Evolutionary conservation across 2,888 invertebrate genomes (phyloP).

Genomic region (Leptopilina myrica): DNA sequence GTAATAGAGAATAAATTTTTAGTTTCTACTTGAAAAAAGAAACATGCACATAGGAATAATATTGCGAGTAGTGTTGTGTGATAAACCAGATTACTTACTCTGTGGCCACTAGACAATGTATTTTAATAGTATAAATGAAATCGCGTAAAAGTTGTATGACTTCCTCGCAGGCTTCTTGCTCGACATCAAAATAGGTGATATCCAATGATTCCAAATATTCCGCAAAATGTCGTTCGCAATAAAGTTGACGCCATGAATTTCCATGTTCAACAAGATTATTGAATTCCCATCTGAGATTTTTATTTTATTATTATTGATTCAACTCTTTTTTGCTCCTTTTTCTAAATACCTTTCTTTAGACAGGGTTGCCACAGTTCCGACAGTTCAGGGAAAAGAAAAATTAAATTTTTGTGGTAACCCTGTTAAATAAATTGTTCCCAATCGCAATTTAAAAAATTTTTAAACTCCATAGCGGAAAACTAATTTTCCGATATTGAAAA

Average conservation of each 20-base stretch:
- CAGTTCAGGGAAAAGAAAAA: too few relatives aligned
- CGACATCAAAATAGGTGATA: constrained; percentile 61
- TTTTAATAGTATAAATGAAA: constrained; percentile 60
- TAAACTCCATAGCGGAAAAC: too few relatives aligned
- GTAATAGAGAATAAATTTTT: too few relatives aligned
- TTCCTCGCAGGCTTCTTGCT: constrained; percentile 60
- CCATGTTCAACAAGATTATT: constrained; percentile 65
- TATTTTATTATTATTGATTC: too few relatives aligned
- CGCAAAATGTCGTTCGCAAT: constrained; percentile 72
- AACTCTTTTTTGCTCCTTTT: background rate
- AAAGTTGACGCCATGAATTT: constrained; percentile 71
- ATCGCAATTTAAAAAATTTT: too few relatives aligned
- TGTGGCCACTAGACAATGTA: constrained; percentile 65
- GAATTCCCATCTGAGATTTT: constrained; percentile 64
- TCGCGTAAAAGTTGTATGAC: constrained; percentile 60
- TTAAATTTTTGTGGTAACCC: too few relatives aligned
- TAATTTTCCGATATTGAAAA: too few relatives aligned
- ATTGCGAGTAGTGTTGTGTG: background rate
- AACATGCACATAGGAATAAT: background rate
- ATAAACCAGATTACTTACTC: constrained; percentile 57
- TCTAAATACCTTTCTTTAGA: too few relatives aligned
- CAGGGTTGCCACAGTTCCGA: too few relatives aligned
- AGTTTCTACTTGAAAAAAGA: too few relatives aligned
- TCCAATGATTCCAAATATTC: constrained; percentile 70
- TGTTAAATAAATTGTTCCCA: too few relatives aligned